phyloP scores from a whole-genome alignment of 2,797 vertebrate genomes.

The Fundulus diaphanus region DNA sequence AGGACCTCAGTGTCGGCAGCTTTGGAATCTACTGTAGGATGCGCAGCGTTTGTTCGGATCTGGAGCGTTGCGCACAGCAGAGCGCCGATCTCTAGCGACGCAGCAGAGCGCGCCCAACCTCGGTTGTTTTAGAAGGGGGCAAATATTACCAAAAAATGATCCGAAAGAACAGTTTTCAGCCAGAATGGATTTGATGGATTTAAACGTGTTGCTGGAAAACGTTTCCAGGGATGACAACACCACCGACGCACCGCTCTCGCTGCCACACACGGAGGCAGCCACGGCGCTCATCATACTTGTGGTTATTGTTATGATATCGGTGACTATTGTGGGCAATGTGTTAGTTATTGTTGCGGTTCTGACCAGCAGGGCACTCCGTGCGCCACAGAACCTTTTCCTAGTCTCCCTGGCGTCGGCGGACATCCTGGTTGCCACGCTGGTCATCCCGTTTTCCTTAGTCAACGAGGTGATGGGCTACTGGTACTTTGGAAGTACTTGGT shows the following conservation, averaged over 20 bases:
- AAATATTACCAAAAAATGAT: conserved; percentile 64
- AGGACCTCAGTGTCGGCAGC: conserved; percentile 13
- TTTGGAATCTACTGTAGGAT: conserved; percentile 3
- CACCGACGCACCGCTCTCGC: conserved; percentile 56
- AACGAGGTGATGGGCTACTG: conserved; percentile 94
- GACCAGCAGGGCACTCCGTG: conserved; percentile 88
- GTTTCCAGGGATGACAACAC: conserved; percentile 70
- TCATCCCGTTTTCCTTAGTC: conserved; percentile 91
- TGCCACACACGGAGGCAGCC: conserved; percentile 72
- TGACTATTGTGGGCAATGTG: conserved; percentile 88
- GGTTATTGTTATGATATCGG: conserved; percentile 80
- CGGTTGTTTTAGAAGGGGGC: conserved; percentile 20
- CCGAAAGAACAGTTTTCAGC: conserved; percentile 40
- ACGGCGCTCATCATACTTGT: conserved; percentile 85
- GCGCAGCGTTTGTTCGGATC: not conserved
- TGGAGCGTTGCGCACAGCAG: conserved; percentile 53
- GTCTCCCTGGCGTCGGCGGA: conserved; percentile 91
- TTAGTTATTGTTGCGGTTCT: conserved; percentile 89
- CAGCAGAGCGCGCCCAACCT: conserved; percentile 18
- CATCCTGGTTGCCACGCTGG: conserved; percentile 90
- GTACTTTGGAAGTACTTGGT: conserved; percentile 91
- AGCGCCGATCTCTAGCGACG: conserved; percentile 9
- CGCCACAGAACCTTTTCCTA: conserved; percentile 92
- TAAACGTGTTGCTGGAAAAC: conserved; percentile 62
- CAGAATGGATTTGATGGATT: conserved; percentile 78